Conservation (phyloP, 2,113 vertebrate species). For the Campylomormyrus tamandua region DNA sequence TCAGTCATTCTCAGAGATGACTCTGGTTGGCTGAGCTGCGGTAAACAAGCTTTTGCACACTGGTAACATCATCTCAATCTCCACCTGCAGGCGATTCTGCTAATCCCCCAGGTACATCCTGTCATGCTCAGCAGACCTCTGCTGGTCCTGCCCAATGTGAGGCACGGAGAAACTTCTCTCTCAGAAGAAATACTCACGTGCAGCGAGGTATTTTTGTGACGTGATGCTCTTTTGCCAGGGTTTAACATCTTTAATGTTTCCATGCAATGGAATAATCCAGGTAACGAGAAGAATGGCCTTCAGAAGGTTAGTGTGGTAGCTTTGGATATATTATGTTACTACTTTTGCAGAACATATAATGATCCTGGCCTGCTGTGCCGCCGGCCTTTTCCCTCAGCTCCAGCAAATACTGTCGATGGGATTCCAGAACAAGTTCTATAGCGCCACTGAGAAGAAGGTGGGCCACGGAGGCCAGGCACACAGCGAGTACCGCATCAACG, state of each 20-base stretch:
- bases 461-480: neutral
- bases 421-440: conserved; percentile 71
- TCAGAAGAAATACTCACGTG: neutral
- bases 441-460: conserved; percentile 33
- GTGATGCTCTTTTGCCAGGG: conserved; percentile 44
- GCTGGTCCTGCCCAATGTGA: neutral
- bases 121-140: neutral
- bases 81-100: conserved; percentile 55
- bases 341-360: neutral
- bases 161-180: neutral
- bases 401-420: conserved; percentile 49
- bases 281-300: conserved; percentile 31
- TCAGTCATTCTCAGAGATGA: neutral
- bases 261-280: conserved; percentile 47
- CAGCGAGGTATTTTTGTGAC: conserved; percentile 1
- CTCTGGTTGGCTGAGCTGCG: neutral
- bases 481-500: conserved; percentile 58
- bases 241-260: conserved; percentile 66
- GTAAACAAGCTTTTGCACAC: neutral
- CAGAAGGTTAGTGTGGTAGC: conserved; percentile 43
- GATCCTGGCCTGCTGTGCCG: neutral
- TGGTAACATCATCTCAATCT: neutral
- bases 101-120: conserved; percentile 65
- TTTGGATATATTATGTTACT: neutral
- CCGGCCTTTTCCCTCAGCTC: conserved; percentile 44